These are phyloP conservation scores for Calliopsis andreniformis DNA, from an alignment of 1,140 invertebrate species.

Conservation along the genomic window DNA sequence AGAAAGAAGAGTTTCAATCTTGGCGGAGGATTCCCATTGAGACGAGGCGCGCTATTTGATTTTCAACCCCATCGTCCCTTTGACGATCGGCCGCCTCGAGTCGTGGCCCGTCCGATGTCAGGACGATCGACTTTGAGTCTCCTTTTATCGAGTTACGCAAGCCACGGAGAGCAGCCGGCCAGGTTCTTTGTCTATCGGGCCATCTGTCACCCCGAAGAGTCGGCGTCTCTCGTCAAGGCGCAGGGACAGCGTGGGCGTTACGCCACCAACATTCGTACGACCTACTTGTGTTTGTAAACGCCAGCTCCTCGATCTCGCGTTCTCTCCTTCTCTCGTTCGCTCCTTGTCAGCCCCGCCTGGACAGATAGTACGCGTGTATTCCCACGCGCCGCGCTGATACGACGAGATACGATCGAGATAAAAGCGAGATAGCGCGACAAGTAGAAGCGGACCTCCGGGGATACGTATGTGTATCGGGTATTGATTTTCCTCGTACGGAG, in stretches of 20 bases:
- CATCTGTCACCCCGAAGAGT: conserved; percentile 70
- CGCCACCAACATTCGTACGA: conserved; percentile 19
- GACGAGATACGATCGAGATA: conserved; percentile 67
- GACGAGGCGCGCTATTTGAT: conserved; percentile 64
- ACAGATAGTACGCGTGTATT: conserved; percentile 33
- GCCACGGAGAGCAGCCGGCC: conserved; percentile 66
- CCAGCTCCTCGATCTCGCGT: too few species aligned
- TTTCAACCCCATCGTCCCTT: conserved; percentile 71
- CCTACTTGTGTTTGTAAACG: conserved; percentile 43
- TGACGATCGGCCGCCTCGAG: conserved; percentile 20
- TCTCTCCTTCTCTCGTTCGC: neutral
- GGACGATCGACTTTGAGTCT: conserved; percentile 65
- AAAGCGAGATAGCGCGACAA: conserved; percentile 70
- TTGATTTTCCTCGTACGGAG: conserved; percentile 69
- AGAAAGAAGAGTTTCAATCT: conserved; percentile 41
- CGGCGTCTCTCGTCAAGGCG: neutral
- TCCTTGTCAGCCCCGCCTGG: neutral
- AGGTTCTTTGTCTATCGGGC: conserved; percentile 72
- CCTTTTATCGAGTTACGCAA: conserved; percentile 74
- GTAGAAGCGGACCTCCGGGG: conserved; percentile 66
- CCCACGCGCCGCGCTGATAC: conserved; percentile 13
- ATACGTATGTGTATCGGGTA: conserved; percentile 73
- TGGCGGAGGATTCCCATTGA: conserved; percentile 49
- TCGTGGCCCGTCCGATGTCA: neutral
- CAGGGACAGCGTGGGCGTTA: conserved; percentile 30